Evolutionary conservation across 2,888 invertebrate species (phyloP), one percentile per base, ranked within the genome.

Genomic region (Pristionchus arcanus): DNA sequence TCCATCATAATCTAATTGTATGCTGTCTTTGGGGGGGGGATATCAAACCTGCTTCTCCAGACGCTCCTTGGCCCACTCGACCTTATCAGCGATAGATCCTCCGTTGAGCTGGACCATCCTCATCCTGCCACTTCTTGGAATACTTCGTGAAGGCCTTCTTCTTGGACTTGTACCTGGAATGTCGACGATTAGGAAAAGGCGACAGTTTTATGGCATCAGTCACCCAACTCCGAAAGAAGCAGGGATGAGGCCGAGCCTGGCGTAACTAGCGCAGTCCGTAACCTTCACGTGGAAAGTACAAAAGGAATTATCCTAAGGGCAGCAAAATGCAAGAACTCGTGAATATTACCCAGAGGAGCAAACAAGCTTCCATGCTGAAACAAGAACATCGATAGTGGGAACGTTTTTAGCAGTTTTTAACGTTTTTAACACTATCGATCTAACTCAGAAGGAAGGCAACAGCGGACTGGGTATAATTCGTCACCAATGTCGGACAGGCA

Each of bases 91-190:
- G n/a, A n/a, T n/a, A n/a, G n/a, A n/a, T n/a, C n/a, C n/a, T n/a
- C n/a, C n/a, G 95, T 99, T 99, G 93, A 99, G 96, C 96, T 99
- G 99, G 95, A 99, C 99, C 99, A 94, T 97, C 97, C 95, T 98
- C 97, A 96, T 99, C 99, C 95, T 97, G 97, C 99, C 99, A 99
- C 96, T 99, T 99, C 96, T 98, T 98, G 95, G 98, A 97, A 91
- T 98, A 97, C 96, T 99, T 99, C 93, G 98, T 97, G 96, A 99
- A 99, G 92, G 99, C 99, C 98, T 98, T 99, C 98, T 98, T 99
- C 97, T 99, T 98, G 96, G 98, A 98, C 96, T 98, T 98, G 96
- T 98, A 98, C 99, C 99, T 99, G 96, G 92, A 94, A 90, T 90
- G 90, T 90, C 68, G 88, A 86, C 77, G 77, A 77, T 88, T 77